phyloP scores from a whole-genome alignment of 2,113 vertebrate genomes.

The Panurus biarmicus region DNA sequence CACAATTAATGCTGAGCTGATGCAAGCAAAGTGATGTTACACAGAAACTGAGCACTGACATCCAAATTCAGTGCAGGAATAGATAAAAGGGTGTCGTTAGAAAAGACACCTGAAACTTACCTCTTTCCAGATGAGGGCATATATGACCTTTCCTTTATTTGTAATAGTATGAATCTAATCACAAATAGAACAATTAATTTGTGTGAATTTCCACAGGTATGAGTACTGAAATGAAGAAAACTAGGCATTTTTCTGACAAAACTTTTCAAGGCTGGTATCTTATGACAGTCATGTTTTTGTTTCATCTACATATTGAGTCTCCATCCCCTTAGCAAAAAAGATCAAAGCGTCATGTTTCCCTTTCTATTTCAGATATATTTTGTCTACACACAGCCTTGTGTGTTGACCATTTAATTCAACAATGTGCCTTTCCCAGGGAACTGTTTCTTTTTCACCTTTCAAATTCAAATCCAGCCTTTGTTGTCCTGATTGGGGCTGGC shows the following conservation, averaged over 20 bases:
- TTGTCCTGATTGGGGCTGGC: not conserved
- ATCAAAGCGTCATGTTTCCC: not conserved
- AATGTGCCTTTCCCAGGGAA: not conserved
- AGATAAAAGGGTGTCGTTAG: not conserved
- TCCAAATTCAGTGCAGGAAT: not conserved
- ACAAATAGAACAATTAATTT: not conserved
- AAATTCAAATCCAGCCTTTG: not conserved
- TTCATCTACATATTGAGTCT: not conserved
- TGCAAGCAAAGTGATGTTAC: not conserved
- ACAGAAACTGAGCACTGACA: not conserved
- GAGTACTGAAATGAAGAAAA: not conserved
- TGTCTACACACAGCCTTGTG: not conserved
- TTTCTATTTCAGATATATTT: not conserved
- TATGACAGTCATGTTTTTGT: not conserved
- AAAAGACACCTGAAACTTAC: not conserved
- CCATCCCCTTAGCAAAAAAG: not conserved
- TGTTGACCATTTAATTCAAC: not conserved
- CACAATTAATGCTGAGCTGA: not conserved
- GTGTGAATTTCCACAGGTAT: not conserved
- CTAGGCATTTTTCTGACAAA: not conserved
- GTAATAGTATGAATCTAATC: not conserved
- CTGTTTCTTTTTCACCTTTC: not conserved
- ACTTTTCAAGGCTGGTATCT: not conserved
- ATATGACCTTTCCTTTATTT: not conserved
- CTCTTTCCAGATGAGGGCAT: not conserved